Base-by-base conservation (phyloP, 2,797 vertebrate genomes). In the Takifugu rubripes region DNA sequence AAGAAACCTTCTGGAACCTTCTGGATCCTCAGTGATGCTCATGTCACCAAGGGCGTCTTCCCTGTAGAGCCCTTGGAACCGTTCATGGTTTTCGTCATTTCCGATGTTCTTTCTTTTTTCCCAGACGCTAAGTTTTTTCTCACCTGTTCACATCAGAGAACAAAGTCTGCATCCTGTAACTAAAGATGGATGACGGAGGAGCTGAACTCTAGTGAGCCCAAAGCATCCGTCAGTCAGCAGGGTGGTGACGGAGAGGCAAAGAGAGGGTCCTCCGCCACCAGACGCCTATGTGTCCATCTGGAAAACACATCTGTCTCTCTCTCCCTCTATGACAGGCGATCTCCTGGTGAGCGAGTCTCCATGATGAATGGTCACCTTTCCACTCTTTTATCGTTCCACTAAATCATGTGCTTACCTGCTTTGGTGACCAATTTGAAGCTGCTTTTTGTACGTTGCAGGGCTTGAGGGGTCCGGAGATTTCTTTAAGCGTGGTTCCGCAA, bases 301-400 rank as follows among this genome's bases (percentile, higher is more conserved):
- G 87, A 85, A 87, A 90, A 89, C 75, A 72, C 84, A 84, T 87
- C 42, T 43, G 81, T 59, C 68, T 68, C 64, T 52, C 60, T 72
- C 5, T 68, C 73, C 83, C 84, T 88, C 79, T 73, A 66, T 88
- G 89, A 89, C 90, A 88, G 87, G 70, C 73, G 79, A 84, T 87
- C 91, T 91, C 88, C 89, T 82, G 79, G 89, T 90, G 88, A 90
- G 88, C 86, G 73, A 33, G 81, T 75, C 70, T 78, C 70, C 52
- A 78, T 92, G 91, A 92, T 92, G 77, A 91, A 92, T 87, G 86
- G 67, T 87, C 83, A 90, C 85, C 89, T 88, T 82, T 91, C 88
- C 78, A 61, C 78, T 91, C 82, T 92, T 21, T 92, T 91, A 92
- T 92, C 90, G 87, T 82, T 80, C 69, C 80, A 90, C 90, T 92